Conservation (phyloP, 2,888 invertebrate species). For the Chromoteleia sp. region DNA sequence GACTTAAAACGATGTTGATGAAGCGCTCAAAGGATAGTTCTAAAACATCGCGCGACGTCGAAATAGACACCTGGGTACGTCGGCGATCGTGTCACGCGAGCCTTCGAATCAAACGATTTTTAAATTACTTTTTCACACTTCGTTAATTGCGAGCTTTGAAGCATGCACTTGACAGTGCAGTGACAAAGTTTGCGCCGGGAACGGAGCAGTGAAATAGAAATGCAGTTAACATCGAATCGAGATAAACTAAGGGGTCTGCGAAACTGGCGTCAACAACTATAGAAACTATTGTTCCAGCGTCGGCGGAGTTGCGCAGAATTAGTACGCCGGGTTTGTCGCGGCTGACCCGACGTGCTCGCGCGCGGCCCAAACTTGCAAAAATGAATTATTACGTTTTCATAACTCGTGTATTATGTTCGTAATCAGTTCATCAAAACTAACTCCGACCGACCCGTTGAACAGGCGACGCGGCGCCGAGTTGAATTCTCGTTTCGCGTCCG, state of each 20-base stretch:
- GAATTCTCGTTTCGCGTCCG: background rate
- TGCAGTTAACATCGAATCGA: constrained; percentile 72
- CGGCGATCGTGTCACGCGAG: constrained; percentile 9
- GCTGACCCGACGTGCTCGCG: constrained; percentile 56
- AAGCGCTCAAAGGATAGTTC: no score
- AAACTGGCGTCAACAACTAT: constrained; percentile 69
- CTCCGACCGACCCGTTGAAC: background rate
- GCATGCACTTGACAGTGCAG: constrained; percentile 67
- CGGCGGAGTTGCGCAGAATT: constrained; percentile 60
- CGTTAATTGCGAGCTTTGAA: constrained; percentile 63
- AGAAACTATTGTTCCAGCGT: constrained; percentile 64
- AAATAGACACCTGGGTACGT: constrained; percentile 9
- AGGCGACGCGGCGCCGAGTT: no score
- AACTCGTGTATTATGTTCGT: constrained; percentile 60
- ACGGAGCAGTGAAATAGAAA: constrained; percentile 70
- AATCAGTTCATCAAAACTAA: constrained; percentile 63
- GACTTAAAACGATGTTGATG: no score
- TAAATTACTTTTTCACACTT: constrained; percentile 58
- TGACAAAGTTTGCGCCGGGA: constrained; percentile 64
- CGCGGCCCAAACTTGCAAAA: constrained; percentile 60
- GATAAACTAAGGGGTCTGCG: constrained; percentile 70
- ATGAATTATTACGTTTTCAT: constrained; percentile 66
- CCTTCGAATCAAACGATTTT: constrained; percentile 45
- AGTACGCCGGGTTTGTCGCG: constrained; percentile 49
- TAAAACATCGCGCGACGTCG: background rate